These are phyloP conservation scores for Oligia latruncula DNA, from an alignment of 2,888 invertebrate species.

Conservation along the genomic window DNA sequence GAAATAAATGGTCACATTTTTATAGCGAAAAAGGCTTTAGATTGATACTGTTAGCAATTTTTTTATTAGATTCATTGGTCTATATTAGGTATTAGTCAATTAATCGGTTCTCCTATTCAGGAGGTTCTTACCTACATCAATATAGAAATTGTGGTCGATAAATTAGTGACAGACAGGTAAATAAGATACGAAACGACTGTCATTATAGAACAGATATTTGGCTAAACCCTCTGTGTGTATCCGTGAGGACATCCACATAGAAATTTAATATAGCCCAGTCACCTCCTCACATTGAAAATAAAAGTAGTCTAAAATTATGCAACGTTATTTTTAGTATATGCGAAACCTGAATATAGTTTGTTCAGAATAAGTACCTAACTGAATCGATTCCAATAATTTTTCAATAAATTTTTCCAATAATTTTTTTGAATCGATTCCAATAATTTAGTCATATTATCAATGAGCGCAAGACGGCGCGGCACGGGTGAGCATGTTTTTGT, in stretches of 20 bases:
- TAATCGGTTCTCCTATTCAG: background rate
- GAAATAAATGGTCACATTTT: background rate
- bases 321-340: no score
- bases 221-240: background rate
- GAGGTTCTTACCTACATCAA: background rate
- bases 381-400: no score
- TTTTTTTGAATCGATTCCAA: no score
- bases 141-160: background rate
- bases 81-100: background rate
- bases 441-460: no score
- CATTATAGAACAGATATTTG: background rate
- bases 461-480: no score
- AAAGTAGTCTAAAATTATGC: background rate
- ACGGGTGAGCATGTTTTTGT: no score
- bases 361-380: no score
- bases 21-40: background rate
- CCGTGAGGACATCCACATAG: background rate
- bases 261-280: background rate
- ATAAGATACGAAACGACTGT: background rate
- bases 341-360: no score
- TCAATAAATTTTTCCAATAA: no score
- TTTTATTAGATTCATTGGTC: background rate
- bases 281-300: background rate
- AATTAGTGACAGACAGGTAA: background rate
- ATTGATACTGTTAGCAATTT: background rate